A percentile compares a stretch with the other conserved stretches of the same genome.
These are phyloP conservation scores for Heterocephalus glaber DNA, from an alignment of 2,113 vertebrate species.

Conservation along the genomic window DNA sequence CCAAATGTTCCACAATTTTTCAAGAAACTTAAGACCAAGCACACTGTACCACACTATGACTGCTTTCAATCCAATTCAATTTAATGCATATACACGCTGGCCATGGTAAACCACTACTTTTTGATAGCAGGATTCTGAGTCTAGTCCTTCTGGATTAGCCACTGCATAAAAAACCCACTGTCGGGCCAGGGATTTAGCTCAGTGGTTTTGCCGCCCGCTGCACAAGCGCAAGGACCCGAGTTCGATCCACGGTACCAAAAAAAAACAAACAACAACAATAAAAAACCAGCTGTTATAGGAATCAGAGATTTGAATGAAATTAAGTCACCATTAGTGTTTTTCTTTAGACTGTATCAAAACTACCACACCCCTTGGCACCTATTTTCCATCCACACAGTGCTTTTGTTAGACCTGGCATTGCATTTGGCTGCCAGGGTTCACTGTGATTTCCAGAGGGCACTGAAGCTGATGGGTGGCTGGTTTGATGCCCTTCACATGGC, in stretches of 20 bases:
- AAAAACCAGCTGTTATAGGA: neutral
- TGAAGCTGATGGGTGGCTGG: neutral
- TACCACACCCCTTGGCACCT: no score
- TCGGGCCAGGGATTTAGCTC: no score
- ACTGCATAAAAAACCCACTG: neutral
- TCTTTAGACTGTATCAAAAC: neutral
- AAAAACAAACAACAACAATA: no score
- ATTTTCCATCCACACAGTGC: fast-evolving
- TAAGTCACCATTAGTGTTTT: neutral
- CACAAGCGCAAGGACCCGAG: no score
- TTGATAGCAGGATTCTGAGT: neutral
- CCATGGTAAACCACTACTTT: neutral
- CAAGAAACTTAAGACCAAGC: neutral
- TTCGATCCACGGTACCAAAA: no score
- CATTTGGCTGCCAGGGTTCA: fast-evolving
- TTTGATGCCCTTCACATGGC: neutral
- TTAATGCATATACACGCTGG: neutral
- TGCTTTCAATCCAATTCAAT: neutral
- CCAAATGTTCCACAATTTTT: neutral
- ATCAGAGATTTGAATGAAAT: neutral
- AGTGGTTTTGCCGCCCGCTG: no score
- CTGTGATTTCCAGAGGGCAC: neutral
- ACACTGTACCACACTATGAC: neutral
- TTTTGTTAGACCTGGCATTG: neutral
- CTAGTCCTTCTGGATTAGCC: neutral